Evolutionary conservation across 2,113 vertebrate genomes (phyloP).

Genomic region (Crotophaga sulcirostris): DNA sequence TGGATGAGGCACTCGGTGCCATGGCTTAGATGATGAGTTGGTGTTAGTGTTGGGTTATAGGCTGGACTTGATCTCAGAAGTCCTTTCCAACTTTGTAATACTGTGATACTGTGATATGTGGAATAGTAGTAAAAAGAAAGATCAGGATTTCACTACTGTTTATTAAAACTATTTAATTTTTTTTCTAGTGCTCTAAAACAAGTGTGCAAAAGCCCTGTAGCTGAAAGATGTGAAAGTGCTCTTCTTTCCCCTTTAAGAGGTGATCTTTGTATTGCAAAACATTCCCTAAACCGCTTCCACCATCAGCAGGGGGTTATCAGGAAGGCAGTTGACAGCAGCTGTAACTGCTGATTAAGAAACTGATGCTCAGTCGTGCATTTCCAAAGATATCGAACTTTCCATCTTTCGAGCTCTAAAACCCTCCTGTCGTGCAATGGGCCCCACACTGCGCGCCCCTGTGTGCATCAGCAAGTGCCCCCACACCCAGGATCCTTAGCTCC

Average conservation of each 20-base stretch:
- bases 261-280: constrained; percentile 62
- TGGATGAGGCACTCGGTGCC: too few relatives aligned
- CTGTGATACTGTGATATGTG: too few relatives aligned
- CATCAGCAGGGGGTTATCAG: constrained; percentile 70
- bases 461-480: neutral
- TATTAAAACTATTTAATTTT: neutral
- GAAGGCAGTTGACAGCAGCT: constrained; percentile 72
- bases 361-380: constrained; percentile 48
- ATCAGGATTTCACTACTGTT: neutral
- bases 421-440: neutral
- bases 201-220: neutral
- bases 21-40: too few relatives aligned
- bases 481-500: neutral
- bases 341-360: constrained; percentile 75
- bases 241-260: constrained; percentile 43
- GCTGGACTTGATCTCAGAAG: too few relatives aligned
- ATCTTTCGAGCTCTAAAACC: neutral
- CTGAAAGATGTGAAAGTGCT: neutral
- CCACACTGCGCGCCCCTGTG: accelerated
- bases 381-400: neutral
- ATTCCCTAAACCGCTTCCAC: constrained; percentile 66
- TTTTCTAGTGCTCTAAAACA: neutral
- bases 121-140: too few relatives aligned
- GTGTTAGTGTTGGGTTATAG: too few relatives aligned
- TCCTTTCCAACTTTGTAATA: too few relatives aligned